phyloP scores from a whole-genome alignment of 2,888 invertebrate genomes.

The Liposcelis brunnea region DNA sequence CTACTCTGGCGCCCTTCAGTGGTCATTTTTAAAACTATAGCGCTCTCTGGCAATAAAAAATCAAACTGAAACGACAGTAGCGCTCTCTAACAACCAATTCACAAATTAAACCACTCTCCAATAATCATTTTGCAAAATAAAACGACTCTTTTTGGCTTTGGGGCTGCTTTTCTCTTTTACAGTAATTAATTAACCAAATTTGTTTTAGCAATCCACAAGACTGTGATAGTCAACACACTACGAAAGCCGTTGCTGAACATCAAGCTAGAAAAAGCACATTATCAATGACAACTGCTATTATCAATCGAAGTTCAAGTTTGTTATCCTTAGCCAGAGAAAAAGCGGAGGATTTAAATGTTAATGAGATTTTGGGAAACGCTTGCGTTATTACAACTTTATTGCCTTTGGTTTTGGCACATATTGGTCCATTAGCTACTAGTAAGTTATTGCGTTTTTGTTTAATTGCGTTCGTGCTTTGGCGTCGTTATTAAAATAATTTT shows the following conservation, averaged over 20 bases:
- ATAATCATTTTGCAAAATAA: no score
- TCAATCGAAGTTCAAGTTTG: slow-evolving; percentile 58
- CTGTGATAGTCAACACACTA: slow-evolving; percentile 36
- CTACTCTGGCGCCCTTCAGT: no score
- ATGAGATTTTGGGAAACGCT: slow-evolving; percentile 39
- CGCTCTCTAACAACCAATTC: no score
- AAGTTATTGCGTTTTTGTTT: not conserved
- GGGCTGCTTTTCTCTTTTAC: not conserved
- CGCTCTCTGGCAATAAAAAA: no score
- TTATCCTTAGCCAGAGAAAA: slow-evolving; percentile 58
- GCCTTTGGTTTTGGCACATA: slow-evolving; percentile 69
- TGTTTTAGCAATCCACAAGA: slow-evolving; percentile 36
- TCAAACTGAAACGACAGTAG: no score
- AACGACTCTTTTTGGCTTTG: slow-evolving; percentile 11
- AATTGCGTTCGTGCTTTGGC: slow-evolving; percentile 6
- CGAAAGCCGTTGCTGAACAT: slow-evolving; percentile 37
- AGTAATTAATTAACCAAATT: not conserved
- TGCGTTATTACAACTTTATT: slow-evolving; percentile 56
- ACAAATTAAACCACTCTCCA: no score
- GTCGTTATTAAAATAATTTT: slow-evolving; percentile 9
- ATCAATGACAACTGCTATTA: slow-evolving; percentile 57
- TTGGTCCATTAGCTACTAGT: slow-evolving; percentile 55
- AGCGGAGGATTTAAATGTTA: slow-evolving; percentile 37
- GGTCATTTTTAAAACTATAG: no score
- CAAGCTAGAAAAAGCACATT: slow-evolving; percentile 53